Evolutionary conservation across 2,888 invertebrate genomes (phyloP), one percentile per base, ranked within the genome.

Genomic region (Ochropleura plecta): DNA sequence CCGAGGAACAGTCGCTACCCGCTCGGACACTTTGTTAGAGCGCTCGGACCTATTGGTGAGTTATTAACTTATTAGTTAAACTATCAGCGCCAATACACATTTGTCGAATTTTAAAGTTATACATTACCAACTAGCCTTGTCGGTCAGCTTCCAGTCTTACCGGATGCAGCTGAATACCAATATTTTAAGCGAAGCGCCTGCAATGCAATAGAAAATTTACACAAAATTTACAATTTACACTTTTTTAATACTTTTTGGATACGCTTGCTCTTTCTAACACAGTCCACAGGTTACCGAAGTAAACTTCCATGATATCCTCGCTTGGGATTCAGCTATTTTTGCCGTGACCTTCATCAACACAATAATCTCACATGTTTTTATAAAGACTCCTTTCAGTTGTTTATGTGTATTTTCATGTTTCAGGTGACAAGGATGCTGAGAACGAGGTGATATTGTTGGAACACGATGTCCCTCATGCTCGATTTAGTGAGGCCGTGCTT

Each of bases 381-480:
- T 30, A 3, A 51, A 20, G 3, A 18, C 5, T 6, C 10, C 0
- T 6, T 20, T n/a, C 14, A 14, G 18, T 44, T 14, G 1, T 42
- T 20, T 8, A 16, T 2, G 40, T 51, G 16, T n/a, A 30, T 20
- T 5, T 18, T 20, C 10, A 30, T 73, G n/a, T 57, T 18, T 30
- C 78, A 96, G 99, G 99, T 44, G 98, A 99, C 91, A 99, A 99
- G 91, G 97, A 98, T 18, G 99, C 99, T 0, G 99, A 99, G 95
- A 99, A 99, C 92, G 99, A 99, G 94, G 99, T 99, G 12, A 97
- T 99, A 59, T 96, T 99, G 3, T 93, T 99, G 78, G 99, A 99
- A 90, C 99, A 99, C 92, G 99, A 99, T 93, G 98, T 99, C 3
- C 99, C 99, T 0, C 99, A 99, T 91, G 98, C 98, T 85, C 97